Base-by-base conservation (phyloP, 2,113 vertebrate genomes). In the Syngnathus floridae region DNA sequence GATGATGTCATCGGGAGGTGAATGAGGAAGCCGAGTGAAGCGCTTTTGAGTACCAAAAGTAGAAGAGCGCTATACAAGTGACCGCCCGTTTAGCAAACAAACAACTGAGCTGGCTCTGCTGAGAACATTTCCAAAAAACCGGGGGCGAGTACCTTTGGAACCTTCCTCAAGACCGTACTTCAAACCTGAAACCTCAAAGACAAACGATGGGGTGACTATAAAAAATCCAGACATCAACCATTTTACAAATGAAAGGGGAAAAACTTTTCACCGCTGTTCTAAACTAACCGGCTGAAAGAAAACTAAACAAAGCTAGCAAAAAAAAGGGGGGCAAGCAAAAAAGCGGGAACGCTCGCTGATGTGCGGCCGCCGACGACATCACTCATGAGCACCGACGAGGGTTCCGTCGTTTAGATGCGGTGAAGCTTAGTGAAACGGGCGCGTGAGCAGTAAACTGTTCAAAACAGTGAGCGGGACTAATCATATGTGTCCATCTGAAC, bases 401-500 rank as follows among this genome's bases (percentile, higher is more conserved):
- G 71, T 63, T 31, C 67, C 61, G 19, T 40, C 14, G 66, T 60
- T 62, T 48, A 61, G 62, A 58, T 52, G 65, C 57, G 26, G 7
- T 56, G 66, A 13, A 62, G 52, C 64, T 56, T 48, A 22, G 60
- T 45, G 57, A 40, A 64, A 7, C 45, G 54, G 62, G 71, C 35
- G 69, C 70, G 66, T 35, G 69, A 72, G 66, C 64, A 38, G 46
- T 67, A 61, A 31, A 72, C 26, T 40, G 55, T 70, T 31, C 26
- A 31, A 78, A 77, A 67, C 40, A 49, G 77, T 72, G 72, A 71
- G 71, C 64, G 74, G 67, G 74, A 69, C 67, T 76, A 40, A 75
- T 73, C 68, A 74, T 76, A 75, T 71, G 79, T 73, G 78, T 91
- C 93, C 91, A 60, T 87, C 85, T 91, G 86, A 93, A 92, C 93